A percentile compares a stretch with the other conserved stretches of the same genome.
phyloP scores from a whole-genome alignment of 2,113 vertebrate genomes.

The Xenotilapia flavipinnis region DNA sequence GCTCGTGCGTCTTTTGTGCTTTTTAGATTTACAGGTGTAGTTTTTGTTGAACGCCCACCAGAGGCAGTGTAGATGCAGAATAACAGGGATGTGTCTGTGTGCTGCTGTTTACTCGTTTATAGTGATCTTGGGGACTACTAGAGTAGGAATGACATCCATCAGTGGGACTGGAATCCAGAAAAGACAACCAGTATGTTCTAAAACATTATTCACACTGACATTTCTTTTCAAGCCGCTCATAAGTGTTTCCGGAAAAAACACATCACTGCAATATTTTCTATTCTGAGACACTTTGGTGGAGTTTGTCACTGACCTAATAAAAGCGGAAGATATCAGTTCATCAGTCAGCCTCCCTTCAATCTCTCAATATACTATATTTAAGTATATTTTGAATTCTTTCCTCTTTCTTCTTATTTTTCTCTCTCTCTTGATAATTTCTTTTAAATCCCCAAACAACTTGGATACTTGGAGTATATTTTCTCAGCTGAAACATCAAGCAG shows the following conservation, averaged over 20 bases:
- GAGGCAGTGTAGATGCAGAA: background rate
- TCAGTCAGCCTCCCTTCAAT: background rate
- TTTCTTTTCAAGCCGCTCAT: background rate
- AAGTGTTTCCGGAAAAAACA: background rate
- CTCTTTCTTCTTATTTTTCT: background rate
- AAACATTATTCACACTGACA: background rate
- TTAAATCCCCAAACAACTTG: background rate
- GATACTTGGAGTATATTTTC: background rate
- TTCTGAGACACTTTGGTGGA: background rate
- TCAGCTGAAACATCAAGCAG: background rate
- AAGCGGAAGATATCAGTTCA: background rate
- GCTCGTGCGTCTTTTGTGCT: conserved; percentile 60
- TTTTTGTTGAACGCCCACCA: background rate
- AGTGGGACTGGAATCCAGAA: background rate
- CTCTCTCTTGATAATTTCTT: background rate
- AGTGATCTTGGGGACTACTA: background rate
- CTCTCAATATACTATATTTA: background rate
- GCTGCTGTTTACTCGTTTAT: background rate
- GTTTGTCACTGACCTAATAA: background rate
- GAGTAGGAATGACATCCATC: background rate
- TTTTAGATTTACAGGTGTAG: conserved; percentile 20
- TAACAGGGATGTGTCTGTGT: background rate
- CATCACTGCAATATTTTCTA: background rate
- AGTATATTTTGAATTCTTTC: background rate
- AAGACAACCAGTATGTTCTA: background rate